Percentiles rank a stretch among this genome's conserved stretches.
These are phyloP conservation scores for Callorhinus ursinus DNA, from an alignment of 2,113 vertebrate species.

Conservation along the genomic window DNA sequence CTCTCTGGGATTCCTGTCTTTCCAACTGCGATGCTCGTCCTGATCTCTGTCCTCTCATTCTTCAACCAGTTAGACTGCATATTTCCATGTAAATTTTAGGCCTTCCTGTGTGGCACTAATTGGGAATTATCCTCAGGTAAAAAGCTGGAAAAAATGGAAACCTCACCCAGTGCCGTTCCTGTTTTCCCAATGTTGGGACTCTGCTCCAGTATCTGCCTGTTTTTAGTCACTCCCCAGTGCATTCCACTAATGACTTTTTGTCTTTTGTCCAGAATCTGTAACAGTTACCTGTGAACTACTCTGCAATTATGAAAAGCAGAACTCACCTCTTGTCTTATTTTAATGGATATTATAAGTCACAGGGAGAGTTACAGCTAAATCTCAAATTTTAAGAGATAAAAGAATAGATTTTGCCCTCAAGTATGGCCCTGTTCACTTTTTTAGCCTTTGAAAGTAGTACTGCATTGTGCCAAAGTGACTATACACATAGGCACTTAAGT, in stretches of 20 bases:
- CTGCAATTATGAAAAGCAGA: not conserved
- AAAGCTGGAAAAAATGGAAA: not conserved
- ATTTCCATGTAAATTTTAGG: not conserved
- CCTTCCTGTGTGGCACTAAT: not conserved
- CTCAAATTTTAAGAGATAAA: not conserved
- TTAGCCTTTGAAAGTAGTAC: not conserved
- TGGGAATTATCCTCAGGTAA: not conserved
- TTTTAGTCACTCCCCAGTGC: not conserved
- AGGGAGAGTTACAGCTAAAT: not conserved
- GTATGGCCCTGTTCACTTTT: not conserved
- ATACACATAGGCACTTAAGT: not conserved
- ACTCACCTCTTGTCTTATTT: not conserved
- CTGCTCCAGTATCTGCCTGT: not conserved
- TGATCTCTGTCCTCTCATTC: not conserved
- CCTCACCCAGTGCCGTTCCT: not conserved
- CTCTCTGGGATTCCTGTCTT: not conserved
- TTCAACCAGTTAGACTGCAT: not conserved
- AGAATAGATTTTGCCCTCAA: not conserved
- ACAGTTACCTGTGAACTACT: not conserved
- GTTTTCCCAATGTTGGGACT: not conserved
- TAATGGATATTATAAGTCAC: not conserved
- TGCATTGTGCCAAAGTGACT: not conserved
- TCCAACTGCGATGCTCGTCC: fast-evolving
- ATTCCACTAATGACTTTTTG: not conserved
- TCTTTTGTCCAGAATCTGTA: not conserved